A percentile compares a stretch with the other conserved stretches of the same genome.
Conservation (phyloP, 2,113 vertebrate species). For the Sitta europaea region DNA sequence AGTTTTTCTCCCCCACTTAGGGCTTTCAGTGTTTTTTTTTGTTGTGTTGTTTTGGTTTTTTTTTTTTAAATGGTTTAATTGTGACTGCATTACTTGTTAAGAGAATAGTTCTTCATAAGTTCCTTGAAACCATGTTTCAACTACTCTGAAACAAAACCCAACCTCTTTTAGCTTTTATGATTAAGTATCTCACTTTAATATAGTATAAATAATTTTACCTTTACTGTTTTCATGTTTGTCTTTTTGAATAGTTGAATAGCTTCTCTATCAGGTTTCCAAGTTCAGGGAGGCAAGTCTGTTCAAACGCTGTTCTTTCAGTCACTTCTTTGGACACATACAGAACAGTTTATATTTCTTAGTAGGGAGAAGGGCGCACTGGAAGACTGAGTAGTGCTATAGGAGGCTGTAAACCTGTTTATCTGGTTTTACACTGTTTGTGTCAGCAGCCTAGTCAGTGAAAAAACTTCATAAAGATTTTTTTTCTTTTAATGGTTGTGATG, state of each 20-base stretch:
- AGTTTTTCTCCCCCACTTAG: not conserved
- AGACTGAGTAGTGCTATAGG: not conserved
- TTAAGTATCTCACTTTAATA: not conserved
- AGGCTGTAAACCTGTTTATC: constrained; percentile 33
- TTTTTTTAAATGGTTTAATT: not conserved
- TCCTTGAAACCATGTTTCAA: not conserved
- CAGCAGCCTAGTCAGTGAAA: not conserved
- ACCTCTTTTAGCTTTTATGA: not conserved
- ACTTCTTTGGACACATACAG: not conserved
- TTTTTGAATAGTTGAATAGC: not conserved
- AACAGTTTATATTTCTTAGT: not conserved
- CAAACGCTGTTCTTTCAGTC: not conserved
- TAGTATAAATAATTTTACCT: not conserved
- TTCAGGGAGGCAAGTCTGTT: not conserved
- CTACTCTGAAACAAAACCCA: rapidly evolving
- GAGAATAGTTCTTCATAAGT: not conserved
- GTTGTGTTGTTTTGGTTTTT: not conserved
- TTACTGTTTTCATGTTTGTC: not conserved
- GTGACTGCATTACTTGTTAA: not conserved
- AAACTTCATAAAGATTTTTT: not conserved
- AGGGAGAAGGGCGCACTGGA: not conserved
- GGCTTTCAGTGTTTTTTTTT: not conserved
- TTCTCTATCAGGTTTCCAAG: not conserved
- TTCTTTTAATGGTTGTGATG: not conserved
- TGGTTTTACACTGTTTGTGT: not conserved